A percentile compares a stretch with the other conserved stretches of the same genome.
phyloP scores from a whole-genome alignment of 2,113 vertebrate species.

The Gila orcuttii region DNA sequence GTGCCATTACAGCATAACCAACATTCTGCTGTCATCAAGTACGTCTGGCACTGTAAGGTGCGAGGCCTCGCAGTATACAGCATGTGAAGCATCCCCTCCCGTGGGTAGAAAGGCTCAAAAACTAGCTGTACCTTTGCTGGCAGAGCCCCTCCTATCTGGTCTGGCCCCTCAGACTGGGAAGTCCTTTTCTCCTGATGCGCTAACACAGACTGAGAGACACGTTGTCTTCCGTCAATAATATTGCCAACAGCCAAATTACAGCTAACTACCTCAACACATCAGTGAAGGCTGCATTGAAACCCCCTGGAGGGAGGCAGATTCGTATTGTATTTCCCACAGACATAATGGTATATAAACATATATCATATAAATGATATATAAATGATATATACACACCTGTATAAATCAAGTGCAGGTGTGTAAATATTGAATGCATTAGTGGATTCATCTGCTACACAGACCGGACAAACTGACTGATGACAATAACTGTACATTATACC shows the following conservation, averaged over 20 bases:
- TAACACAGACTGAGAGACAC: slow-evolving; percentile 70
- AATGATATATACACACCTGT: neutral
- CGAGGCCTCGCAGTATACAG: slow-evolving; percentile 57
- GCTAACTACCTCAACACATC: slow-evolving; percentile 59
- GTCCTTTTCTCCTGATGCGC: slow-evolving; percentile 69
- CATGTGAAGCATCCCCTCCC: slow-evolving; percentile 53
- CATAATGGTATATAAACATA: slow-evolving; percentile 6
- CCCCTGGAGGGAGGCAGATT: slow-evolving; percentile 49
- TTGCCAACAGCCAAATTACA: slow-evolving; percentile 59
- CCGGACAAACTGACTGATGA: slow-evolving; percentile 43
- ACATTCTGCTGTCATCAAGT: slow-evolving; percentile 53
- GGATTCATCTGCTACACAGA: slow-evolving; percentile 32
- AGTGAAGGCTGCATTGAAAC: slow-evolving; percentile 55
- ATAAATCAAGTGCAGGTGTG: slow-evolving; percentile 13
- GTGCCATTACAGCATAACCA: slow-evolving; percentile 2
- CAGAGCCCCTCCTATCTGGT: slow-evolving; percentile 69
- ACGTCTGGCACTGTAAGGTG: slow-evolving; percentile 44
- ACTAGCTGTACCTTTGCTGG: slow-evolving; percentile 67
- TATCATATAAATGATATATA: no score
- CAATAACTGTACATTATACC: slow-evolving; percentile 20
- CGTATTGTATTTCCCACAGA: slow-evolving; percentile 50
- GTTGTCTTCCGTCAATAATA: slow-evolving; percentile 62
- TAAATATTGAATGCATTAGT: slow-evolving; percentile 28
- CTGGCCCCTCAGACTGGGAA: slow-evolving; percentile 68
- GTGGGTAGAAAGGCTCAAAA: slow-evolving; percentile 60